Percentiles rank a stretch among this genome's conserved stretches.
phyloP scores from a whole-genome alignment of 2,113 vertebrate species.

The Sceloporus tristichus region DNA sequence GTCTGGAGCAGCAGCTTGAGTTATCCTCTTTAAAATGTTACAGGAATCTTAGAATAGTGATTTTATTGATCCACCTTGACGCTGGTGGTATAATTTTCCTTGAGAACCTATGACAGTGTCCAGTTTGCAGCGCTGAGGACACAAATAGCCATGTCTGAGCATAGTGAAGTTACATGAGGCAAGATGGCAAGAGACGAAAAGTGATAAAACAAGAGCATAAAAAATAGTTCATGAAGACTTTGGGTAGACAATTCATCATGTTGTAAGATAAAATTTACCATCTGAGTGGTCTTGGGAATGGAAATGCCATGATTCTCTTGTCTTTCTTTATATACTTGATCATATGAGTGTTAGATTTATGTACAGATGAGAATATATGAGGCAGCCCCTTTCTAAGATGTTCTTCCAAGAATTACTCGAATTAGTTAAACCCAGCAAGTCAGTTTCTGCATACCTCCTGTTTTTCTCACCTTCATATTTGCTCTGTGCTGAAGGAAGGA shows the following conservation, averaged over 20 bases:
- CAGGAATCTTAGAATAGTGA: slow-evolving; percentile 23
- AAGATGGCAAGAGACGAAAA: not conserved
- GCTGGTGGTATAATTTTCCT: slow-evolving; percentile 29
- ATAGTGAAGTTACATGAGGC: not conserved
- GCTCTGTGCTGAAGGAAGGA: not conserved
- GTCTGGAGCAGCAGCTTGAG: slow-evolving; percentile 17
- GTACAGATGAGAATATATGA: not conserved
- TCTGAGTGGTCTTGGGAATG: not conserved
- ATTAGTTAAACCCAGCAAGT: not conserved
- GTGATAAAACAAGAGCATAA: not conserved
- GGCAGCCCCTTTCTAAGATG: not conserved
- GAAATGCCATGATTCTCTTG: not conserved
- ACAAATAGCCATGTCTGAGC: not conserved
- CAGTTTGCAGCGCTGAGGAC: accelerated
- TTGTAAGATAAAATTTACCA: not conserved
- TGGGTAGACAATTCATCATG: not conserved
- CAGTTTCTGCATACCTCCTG: too few relatives aligned
- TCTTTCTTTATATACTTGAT: not conserved
- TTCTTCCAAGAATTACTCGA: not conserved
- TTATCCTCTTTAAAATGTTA: slow-evolving; percentile 29
- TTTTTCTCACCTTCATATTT: not conserved
- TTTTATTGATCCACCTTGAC: not conserved
- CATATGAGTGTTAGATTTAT: too few relatives aligned
- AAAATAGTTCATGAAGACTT: not conserved
- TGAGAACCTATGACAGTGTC: not conserved